phyloP scores from a whole-genome alignment of 2,113 vertebrate species.

The Malurus elegans region DNA sequence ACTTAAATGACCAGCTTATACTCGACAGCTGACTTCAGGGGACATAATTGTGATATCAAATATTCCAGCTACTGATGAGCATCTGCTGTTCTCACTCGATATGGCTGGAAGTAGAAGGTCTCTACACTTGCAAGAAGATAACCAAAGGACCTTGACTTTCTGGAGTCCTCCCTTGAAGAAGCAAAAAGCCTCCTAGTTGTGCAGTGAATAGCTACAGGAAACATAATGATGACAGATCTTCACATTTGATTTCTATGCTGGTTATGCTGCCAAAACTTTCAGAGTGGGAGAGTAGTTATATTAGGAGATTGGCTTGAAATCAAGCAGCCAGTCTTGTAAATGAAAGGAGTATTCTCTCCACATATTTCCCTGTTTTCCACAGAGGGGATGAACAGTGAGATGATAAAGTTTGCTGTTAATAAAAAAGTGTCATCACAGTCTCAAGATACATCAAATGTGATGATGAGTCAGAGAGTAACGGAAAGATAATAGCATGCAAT shows the following conservation, averaged over 20 bases:
- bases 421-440: neutral
- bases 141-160: neutral
- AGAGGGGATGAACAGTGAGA: neutral
- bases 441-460: neutral
- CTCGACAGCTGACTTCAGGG: neutral
- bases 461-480: neutral
- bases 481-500: neutral
- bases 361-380: neutral
- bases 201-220: neutral
- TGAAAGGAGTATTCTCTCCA: neutral
- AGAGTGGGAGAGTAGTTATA: neutral
- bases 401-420: neutral
- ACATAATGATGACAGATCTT: neutral
- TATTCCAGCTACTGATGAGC: neutral
- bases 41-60: neutral
- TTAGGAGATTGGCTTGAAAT: neutral
- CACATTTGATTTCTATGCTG: neutral
- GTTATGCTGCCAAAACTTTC: neutral
- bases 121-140: neutral
- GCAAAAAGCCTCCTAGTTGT: neutral
- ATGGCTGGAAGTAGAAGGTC: neutral
- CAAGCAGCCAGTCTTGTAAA: neutral
- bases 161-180: neutral
- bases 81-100: neutral
- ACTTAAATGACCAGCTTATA: neutral